Evolutionary conservation across 2,888 invertebrate genomes (phyloP), one percentile per base, ranked within the genome.

Genomic region (Molorchus minor): DNA sequence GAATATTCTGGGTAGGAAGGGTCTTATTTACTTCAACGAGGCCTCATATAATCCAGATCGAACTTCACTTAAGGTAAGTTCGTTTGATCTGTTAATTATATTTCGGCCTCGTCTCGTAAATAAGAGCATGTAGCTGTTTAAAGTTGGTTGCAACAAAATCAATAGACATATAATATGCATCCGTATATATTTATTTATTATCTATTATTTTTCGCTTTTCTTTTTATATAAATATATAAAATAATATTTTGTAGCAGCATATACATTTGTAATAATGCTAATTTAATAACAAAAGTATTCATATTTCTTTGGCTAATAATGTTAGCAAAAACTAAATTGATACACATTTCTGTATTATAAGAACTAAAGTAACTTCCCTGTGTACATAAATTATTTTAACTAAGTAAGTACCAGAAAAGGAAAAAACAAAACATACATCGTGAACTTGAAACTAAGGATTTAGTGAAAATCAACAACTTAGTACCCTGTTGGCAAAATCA

Each of bases 71-170:
- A n/a, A n/a, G n/a, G n/a, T n/a, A n/a, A n/a, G n/a, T n/a, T n/a
- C n/a, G n/a, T n/a, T n/a, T n/a, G n/a, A n/a, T n/a, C n/a, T n/a
- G n/a, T n/a, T n/a, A n/a, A n/a, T n/a, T n/a, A n/a, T n/a, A n/a
- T 41, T 41, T 41, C 41, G n/a, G 41, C 19, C 41, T 41, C 41
- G 41, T 41, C 19, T 41, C 41, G 41, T 41, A 41, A 41, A 41
- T 41, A 41, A 41, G 41, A 17, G 19, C 16, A 7, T 41, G 41
- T 41, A 41, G 41, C 3, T 41, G 41, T 41, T 41, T 41, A 41
- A 41, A 41, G 41, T 3, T n/a, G 1, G 36, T 36, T 36, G 19
- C 41, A 41, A 41, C 41, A 41, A 19, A 3, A 41, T 41, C n/a
- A 15, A 19, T 41, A n/a, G n/a, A n/a, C n/a, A n/a, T n/a, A n/a